These are phyloP conservation scores for Hippocampus abdominalis DNA, from an alignment of 2,113 vertebrate genomes.

Conservation along the genomic window DNA sequence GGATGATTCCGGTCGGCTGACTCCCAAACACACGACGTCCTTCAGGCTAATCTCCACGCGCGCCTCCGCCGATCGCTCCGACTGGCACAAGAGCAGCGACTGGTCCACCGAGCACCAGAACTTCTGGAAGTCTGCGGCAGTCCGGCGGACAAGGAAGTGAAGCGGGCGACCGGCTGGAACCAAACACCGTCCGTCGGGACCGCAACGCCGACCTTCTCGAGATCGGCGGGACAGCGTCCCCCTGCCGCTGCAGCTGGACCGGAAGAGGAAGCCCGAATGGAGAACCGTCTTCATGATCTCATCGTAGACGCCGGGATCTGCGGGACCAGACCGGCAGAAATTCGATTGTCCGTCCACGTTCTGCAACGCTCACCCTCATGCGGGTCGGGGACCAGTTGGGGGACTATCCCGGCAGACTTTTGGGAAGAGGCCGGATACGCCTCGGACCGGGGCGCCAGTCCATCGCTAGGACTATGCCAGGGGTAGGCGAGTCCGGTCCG, in stretches of 20 bases:
- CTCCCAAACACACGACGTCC: constrained; percentile 81
- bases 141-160: neutral
- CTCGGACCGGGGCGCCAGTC: too few relatives aligned
- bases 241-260: constrained; percentile 66
- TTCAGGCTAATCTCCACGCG: constrained; percentile 71
- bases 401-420: neutral
- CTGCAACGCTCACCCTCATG: too few relatives aligned
- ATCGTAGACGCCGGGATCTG: constrained; percentile 82
- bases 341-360: neutral
- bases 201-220: constrained; percentile 72
- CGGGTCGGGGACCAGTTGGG: too few relatives aligned
- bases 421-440: too few relatives aligned
- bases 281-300: constrained; percentile 86
- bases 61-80: constrained; percentile 73
- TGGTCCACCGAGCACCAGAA: constrained; percentile 84
- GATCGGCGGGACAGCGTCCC: constrained; percentile 75
- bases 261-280: constrained; percentile 84
- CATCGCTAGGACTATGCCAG: too few relatives aligned
- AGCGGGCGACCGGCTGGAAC: too few relatives aligned
- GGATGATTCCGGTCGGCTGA: constrained; percentile 67
- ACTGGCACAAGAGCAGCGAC: constrained; percentile 78
- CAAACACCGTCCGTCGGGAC: too few relatives aligned
- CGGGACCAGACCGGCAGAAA: neutral
- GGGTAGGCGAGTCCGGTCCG: too few relatives aligned
- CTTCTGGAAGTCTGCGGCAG: constrained; percentile 79